Base-by-base conservation (phyloP, 2,888 invertebrate species). In the Fissipunctia ypsillon region DNA sequence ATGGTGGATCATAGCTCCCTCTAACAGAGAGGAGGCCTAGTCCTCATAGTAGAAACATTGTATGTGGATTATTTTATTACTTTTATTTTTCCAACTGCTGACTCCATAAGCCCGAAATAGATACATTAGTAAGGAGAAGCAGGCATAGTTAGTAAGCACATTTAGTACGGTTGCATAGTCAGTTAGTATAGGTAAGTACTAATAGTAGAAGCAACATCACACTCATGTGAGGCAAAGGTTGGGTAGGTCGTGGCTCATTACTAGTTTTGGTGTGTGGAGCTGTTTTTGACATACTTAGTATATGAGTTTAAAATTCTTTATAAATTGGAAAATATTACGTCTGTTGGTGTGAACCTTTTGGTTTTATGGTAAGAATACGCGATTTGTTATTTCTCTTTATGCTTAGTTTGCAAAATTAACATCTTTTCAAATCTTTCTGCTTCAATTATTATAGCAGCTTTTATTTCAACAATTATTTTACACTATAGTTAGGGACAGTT, bases 71-170 rank as follows among this genome's bases (percentile, higher is more conserved):
- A 14, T 28, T 22, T n/a, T n/a, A n/a, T 45, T 45, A 64, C 16
- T 41, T 41, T 72, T 54, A 43, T 28, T 19, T 31, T 50, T 54
- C 68, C 60, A 48, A 90, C 90, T 89, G 93, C 93, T 90, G 93
- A 91, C 88, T 91, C 90, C 94, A 93, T 90, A 87, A 87, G 87
- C 90, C 92, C 90, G 91, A 91, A 94, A 91, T 92, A 88, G 45
- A 74, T 91, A 90, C 86, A 90, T 94, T 94, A 95, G 92, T 94
- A 91, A 91, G 92, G 92, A 91, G 60, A 93, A 93, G 93, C 93
- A 90, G 90, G 92, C 89, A 87, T 86, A 89, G 84, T 86, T 85
- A 88, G 81, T 85, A 86, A 88, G 89, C 87, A 88, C 83, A 84
- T 81, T 84, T 84, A 90, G 78, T 84, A 84, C 83, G 76, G 81